A percentile compares a stretch with the other conserved stretches of the same genome.
These are phyloP conservation scores for Myoxocephalus aenaeus DNA, from an alignment of 2,797 vertebrate species.

Conservation along the genomic window DNA sequence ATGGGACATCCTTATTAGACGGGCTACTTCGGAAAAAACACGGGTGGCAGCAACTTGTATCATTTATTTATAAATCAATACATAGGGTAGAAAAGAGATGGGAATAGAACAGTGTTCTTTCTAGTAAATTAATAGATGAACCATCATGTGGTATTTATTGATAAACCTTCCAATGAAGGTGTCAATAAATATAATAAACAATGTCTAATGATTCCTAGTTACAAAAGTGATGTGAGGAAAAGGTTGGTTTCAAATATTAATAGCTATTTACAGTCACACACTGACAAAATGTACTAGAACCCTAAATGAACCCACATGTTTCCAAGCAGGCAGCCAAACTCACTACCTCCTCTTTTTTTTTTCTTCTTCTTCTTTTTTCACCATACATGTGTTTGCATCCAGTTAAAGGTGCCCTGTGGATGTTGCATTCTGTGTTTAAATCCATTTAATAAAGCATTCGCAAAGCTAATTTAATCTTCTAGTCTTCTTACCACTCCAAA, in stretches of 20 bases:
- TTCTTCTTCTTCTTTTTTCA: too few species aligned
- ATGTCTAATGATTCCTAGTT: too few species aligned
- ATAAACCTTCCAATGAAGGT: not conserved
- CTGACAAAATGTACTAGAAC: not conserved
- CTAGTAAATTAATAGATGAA: not conserved
- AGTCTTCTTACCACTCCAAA: not conserved
- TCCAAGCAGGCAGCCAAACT: not conserved
- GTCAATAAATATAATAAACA: not conserved
- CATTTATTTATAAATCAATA: not conserved
- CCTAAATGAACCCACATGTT: not conserved
- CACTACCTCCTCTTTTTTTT: too few species aligned
- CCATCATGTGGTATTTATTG: not conserved
- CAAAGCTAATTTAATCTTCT: not conserved
- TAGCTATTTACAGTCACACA: too few species aligned
- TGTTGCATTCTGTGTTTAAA: not conserved
- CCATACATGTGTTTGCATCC: not conserved
- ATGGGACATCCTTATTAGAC: not conserved
- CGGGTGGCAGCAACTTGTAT: not conserved
- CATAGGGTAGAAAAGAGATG: not conserved
- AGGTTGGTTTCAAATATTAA: too few species aligned
- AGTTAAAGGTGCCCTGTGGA: not conserved
- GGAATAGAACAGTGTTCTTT: not conserved
- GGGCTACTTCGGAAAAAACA: not conserved
- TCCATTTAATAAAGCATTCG: not conserved
- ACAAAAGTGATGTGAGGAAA: too few species aligned